Evolutionary conservation across 1,140 invertebrate species (phyloP).

Genomic region (Lasaia peninsularis): DNA sequence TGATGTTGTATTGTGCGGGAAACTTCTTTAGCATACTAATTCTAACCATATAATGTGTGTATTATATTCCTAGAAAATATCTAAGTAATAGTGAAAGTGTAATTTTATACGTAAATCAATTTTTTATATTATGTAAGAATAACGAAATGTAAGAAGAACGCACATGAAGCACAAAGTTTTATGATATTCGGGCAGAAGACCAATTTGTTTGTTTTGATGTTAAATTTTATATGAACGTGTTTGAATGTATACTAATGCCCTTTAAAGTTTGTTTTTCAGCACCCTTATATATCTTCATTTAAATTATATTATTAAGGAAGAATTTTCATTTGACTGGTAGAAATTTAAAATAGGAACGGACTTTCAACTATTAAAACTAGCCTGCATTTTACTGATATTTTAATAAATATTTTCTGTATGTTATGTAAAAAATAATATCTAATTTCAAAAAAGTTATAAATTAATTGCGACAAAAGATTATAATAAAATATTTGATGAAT

Average conservation of each 20-base stretch:
- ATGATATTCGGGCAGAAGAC: slow-evolving; percentile 4
- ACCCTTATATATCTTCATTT: too few relatives aligned
- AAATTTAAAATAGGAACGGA: too few relatives aligned
- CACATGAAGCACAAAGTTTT: slow-evolving; percentile 55
- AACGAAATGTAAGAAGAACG: slow-evolving; percentile 37
- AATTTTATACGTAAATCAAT: slow-evolving; percentile 67
- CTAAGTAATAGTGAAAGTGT: slow-evolving; percentile 22
- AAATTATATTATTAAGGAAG: too few relatives aligned
- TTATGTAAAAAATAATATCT: too few relatives aligned
- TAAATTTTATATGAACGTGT: slow-evolving; percentile 3
- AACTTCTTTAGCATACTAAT: slow-evolving; percentile 35
- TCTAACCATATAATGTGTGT: slow-evolving; percentile 20
- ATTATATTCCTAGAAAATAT: slow-evolving; percentile 3
- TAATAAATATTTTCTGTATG: too few relatives aligned
- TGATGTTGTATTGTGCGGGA: slow-evolving; percentile 53
- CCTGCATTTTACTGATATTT: too few relatives aligned
- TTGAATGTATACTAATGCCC: not conserved
- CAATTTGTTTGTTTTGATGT: slow-evolving; percentile 13
- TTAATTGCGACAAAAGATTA: too few relatives aligned
- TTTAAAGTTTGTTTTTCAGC: too few relatives aligned
- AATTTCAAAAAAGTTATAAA: too few relatives aligned
- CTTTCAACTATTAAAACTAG: too few relatives aligned
- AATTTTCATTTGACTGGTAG: too few relatives aligned
- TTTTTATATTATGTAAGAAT: slow-evolving; percentile 37
- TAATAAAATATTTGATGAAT: not conserved